A percentile compares a stretch with the other conserved stretches of the same genome.
Evolutionary conservation across 1,140 invertebrate species (phyloP).

Genomic region (Metopolophium dirhodum): DNA sequence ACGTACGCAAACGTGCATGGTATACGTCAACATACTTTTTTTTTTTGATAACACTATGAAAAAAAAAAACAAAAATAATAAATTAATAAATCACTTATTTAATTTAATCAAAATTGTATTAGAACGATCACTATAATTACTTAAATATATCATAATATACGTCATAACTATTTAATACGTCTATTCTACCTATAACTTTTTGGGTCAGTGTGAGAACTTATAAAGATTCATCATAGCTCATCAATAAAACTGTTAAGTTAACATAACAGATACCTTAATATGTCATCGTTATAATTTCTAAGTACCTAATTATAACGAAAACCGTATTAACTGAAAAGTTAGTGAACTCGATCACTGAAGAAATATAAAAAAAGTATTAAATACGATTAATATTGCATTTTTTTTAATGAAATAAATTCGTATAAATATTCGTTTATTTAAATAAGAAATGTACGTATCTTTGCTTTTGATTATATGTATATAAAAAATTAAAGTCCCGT

Average conservation of each 20-base stretch:
- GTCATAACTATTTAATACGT: background rate
- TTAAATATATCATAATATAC: background rate
- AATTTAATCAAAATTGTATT: background rate
- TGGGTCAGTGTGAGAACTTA: background rate
- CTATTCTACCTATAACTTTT: background rate
- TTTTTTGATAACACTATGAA: background rate
- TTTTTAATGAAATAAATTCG: background rate
- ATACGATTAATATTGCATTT: background rate
- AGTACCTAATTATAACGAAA: background rate
- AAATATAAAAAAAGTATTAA: background rate
- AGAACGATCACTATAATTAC: background rate
- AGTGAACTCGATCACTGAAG: background rate
- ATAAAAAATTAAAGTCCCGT: background rate
- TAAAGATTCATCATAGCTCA: background rate
- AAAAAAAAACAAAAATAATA: background rate
- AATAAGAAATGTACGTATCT: background rate
- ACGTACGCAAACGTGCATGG: too few species aligned
- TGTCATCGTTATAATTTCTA: background rate
- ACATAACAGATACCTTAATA: background rate
- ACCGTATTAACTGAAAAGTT: background rate
- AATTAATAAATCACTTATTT: background rate
- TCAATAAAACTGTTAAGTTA: background rate
- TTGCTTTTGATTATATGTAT: background rate
- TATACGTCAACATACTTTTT: background rate
- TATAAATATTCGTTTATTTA: background rate